These are phyloP conservation scores for Plagodis dolabraria DNA, from an alignment of 2,888 invertebrate genomes.

Conservation along the genomic window DNA sequence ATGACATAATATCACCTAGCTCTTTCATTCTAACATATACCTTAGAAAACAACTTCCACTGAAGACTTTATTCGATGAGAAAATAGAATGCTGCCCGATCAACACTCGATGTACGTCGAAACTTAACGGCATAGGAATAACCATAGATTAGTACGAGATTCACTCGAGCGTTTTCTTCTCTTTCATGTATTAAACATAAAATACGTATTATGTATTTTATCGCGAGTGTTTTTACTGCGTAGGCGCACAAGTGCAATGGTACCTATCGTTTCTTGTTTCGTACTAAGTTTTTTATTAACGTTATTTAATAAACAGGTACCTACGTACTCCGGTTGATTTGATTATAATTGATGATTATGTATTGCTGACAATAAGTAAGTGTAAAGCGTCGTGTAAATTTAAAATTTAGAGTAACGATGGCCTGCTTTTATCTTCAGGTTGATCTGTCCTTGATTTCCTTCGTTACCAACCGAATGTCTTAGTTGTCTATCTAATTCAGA, in stretches of 20 bases:
- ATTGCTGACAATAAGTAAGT: too few species aligned
- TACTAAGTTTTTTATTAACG: too few species aligned
- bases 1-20: conserved; percentile 42
- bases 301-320: too few species aligned
- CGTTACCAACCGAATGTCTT: too few species aligned
- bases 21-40: conserved; percentile 59
- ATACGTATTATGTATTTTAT: conserved; percentile 35
- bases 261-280: too few species aligned
- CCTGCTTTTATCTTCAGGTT: too few species aligned
- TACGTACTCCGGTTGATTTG: too few species aligned
- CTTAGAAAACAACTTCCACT: conserved; percentile 62
- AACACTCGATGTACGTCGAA: conserved; percentile 49
- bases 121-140: conserved; percentile 39
- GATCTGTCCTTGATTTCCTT: too few species aligned
- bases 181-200: conserved; percentile 56
- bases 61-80: conserved; percentile 60
- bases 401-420: too few species aligned
- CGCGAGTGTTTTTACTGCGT: conserved; percentile 46
- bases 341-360: too few species aligned
- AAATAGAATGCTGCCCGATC: conserved; percentile 39
- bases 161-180: conserved; percentile 49
- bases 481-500: too few species aligned
- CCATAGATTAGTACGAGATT: conserved; percentile 36
- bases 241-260: conserved; percentile 4
- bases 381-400: too few species aligned